These are phyloP conservation scores for Cyclina sinensis DNA, from an alignment of 1,140 invertebrate species.

Conservation along the genomic window DNA sequence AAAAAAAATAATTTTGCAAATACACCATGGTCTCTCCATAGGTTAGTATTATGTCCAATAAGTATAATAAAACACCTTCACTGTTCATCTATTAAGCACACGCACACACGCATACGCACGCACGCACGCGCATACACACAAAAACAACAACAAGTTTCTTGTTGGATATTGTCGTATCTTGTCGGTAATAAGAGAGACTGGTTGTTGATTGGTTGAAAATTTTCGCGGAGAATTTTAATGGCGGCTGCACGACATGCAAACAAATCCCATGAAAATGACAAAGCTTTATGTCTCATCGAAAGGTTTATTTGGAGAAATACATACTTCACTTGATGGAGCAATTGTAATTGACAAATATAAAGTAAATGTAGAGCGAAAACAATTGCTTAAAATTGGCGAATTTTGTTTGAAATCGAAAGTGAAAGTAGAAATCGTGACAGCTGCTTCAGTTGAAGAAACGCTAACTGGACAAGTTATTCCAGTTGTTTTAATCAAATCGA, in stretches of 20 bases:
- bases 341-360: neutral
- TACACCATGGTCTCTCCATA: too few species aligned
- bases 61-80: too few species aligned
- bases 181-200: too few species aligned
- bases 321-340: neutral
- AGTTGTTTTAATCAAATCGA: neutral
- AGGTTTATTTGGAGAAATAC: conserved; percentile 27
- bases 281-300: conserved; percentile 1
- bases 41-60: too few species aligned
- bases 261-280: neutral
- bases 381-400: neutral
- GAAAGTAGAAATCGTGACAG: conserved; percentile 33
- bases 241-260: neutral
- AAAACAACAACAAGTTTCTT: too few species aligned
- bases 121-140: too few species aligned
- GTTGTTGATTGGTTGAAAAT: conserved; percentile 6
- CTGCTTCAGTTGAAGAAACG: neutral
- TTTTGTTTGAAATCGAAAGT: conserved; percentile 12
- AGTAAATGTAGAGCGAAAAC: neutral
- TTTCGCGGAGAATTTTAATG: conserved; percentile 38
- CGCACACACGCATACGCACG: too few species aligned
- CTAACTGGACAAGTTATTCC: neutral
- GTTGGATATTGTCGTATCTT: too few species aligned
- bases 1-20: too few species aligned
- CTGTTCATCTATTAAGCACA: too few species aligned